Percentiles rank a stretch among this genome's conserved stretches.
phyloP scores from a whole-genome alignment of 2,888 invertebrate genomes.

The Nomada goodeniana region DNA sequence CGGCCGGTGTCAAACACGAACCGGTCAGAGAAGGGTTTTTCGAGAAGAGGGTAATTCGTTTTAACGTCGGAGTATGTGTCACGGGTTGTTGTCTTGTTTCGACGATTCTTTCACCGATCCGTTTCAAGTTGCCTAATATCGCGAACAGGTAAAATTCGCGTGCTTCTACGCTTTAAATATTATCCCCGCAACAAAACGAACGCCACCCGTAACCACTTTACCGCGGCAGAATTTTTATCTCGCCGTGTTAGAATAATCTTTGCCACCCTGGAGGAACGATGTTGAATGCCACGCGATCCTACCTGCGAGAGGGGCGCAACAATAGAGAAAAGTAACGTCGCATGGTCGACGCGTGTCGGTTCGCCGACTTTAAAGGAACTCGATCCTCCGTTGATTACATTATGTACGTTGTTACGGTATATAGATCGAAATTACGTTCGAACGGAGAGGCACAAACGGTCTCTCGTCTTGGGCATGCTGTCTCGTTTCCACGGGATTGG shows the following conservation, averaged over 20 bases:
- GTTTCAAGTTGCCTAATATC: too few species aligned
- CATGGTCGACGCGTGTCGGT: conserved; percentile 4
- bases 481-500: conserved; percentile 49
- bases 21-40: background rate
- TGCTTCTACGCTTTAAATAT: too few species aligned
- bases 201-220: too few species aligned
- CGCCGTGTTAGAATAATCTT: too few species aligned
- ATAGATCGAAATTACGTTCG: conserved; percentile 59
- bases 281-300: background rate
- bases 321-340: background rate
- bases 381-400: conserved; percentile 46
- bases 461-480: conserved; percentile 12
- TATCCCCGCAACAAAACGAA: too few species aligned
- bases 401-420: conserved; percentile 52
- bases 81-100: conserved; percentile 3
- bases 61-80: background rate
- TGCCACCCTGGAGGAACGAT: too few species aligned
- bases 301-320: background rate
- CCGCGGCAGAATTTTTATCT: too few species aligned
- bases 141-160: too few species aligned
- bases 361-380: conserved; percentile 44
- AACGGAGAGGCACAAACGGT: conserved; percentile 33
- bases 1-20: conserved; percentile 10
- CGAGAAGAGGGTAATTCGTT: conserved; percentile 1
- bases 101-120: background rate